Evolutionary conservation across 2,888 invertebrate genomes (phyloP).

Genomic region (Caenorhabditis sp.): DNA sequence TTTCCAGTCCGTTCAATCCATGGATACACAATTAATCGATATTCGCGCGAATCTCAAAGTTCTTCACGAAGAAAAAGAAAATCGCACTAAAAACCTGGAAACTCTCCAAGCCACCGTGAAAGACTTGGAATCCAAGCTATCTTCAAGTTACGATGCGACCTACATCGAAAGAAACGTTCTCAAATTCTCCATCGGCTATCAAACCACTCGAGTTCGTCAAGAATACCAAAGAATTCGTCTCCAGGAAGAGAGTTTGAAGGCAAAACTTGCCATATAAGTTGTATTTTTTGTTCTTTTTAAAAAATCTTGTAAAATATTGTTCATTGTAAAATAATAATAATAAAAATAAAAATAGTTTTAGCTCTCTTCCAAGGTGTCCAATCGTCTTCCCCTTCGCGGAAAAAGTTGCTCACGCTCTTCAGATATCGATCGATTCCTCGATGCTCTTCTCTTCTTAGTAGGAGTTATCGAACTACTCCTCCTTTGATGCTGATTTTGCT

Average conservation of each 20-base stretch:
- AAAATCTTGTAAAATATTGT: neutral
- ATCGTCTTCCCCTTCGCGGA: conserved; percentile 19
- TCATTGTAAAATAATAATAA: neutral
- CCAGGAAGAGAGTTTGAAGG: conserved; percentile 26
- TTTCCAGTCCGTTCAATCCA: conserved; percentile 33
- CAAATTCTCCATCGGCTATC: conserved; percentile 7
- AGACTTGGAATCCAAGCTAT: conserved; percentile 6
- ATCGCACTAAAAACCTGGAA: conserved; percentile 10
- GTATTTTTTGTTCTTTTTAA: too few species aligned
- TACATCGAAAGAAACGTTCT: conserved; percentile 29
- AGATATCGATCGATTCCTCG: conserved; percentile 23
- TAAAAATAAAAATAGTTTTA: neutral
- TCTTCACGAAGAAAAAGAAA: neutral
- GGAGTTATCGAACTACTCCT: conserved; percentile 33
- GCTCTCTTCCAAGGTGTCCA: conserved; percentile 34
- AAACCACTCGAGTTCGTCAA: conserved; percentile 23
- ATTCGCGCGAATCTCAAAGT: neutral
- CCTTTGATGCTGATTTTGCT: conserved; percentile 14
- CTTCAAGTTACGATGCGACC: conserved; percentile 15
- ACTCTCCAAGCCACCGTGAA: conserved; percentile 6
- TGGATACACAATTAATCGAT: conserved; percentile 21
- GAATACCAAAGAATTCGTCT: conserved; percentile 32
- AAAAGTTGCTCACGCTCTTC: conserved; percentile 41
- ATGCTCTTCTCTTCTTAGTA: conserved; percentile 15
- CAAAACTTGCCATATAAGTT: conserved; percentile 8